Percentiles rank a stretch among this genome's conserved stretches.
Conservation (phyloP, 30 jellyfish, hydroid and myxozoan species). For the Mastigias papua region DNA sequence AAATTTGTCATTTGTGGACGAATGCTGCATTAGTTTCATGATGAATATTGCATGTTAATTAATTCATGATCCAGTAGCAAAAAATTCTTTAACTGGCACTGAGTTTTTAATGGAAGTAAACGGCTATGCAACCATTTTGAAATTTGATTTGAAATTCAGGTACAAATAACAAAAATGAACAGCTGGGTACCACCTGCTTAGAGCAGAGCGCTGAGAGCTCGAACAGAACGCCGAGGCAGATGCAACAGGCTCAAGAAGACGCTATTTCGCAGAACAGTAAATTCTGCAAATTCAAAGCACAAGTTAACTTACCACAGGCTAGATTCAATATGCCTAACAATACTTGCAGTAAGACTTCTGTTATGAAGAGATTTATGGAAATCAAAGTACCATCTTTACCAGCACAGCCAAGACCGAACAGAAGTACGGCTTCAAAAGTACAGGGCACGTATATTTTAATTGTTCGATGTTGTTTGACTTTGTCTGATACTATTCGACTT, state of each 20-base stretch:
- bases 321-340: slow-evolving; percentile 15
- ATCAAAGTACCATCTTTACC: neutral
- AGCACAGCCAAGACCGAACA: neutral
- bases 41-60: too few relatives aligned
- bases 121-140: neutral
- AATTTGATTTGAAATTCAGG: neutral
- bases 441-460: neutral
- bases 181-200: slow-evolving; percentile 6
- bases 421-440: neutral
- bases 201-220: neutral
- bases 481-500: too few relatives aligned
- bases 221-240: neutral
- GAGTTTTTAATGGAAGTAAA: neutral
- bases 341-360: neutral
- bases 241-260: neutral
- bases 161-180: neutral
- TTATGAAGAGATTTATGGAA: slow-evolving; percentile 4
- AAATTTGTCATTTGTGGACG: too few relatives aligned
- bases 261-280: neutral
- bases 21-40: too few relatives aligned
- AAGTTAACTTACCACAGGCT: neutral
- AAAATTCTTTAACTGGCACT: too few relatives aligned
- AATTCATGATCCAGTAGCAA: too few relatives aligned
- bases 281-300: neutral
- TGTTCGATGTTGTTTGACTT: neutral